Percentiles rank a stretch among this genome's conserved stretches.
Conservation (phyloP, 1,140 invertebrate species). For the Ericerus pela region DNA sequence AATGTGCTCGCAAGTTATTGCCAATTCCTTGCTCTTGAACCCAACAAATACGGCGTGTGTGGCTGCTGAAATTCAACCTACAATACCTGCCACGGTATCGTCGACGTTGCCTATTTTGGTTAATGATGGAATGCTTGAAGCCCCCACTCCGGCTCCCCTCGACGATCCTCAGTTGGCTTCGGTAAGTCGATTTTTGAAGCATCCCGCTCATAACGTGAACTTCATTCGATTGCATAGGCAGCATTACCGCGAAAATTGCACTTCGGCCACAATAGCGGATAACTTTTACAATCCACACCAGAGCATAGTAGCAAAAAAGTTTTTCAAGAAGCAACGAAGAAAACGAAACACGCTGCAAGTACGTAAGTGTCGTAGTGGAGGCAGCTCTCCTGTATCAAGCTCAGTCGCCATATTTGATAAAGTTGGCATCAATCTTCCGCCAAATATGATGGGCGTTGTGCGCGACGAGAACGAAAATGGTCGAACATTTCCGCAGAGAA, state of each 20-base stretch:
- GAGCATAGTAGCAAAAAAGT: constrained; percentile 77
- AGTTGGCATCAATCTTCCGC: too few species aligned
- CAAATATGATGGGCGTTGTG: too few species aligned
- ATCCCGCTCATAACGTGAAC: constrained; percentile 36
- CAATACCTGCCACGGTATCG: constrained; percentile 4
- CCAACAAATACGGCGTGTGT: too few species aligned
- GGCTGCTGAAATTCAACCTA: too few species aligned
- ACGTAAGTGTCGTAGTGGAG: constrained; percentile 9
- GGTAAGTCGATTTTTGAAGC: constrained; percentile 2
- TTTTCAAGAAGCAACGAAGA: constrained; percentile 65
- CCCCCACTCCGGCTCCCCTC: constrained; percentile 35
- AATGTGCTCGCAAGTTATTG: not conserved
- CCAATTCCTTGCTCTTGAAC: not conserved
- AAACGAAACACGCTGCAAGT: constrained; percentile 50
- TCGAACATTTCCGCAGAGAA: not conserved
- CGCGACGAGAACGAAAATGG: not conserved
- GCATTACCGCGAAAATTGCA: constrained; percentile 51
- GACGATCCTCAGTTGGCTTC: constrained; percentile 14
- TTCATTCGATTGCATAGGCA: constrained; percentile 49
- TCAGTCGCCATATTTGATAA: too few species aligned
- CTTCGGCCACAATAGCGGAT: constrained; percentile 41
- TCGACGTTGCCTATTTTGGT: constrained; percentile 17
- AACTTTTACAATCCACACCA: constrained; percentile 87
- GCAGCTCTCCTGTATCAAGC: constrained; percentile 2
- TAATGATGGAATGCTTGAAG: constrained; percentile 5